Conservation (phyloP, 2,113 vertebrate genomes). For the Orientallactaga bullata region DNA sequence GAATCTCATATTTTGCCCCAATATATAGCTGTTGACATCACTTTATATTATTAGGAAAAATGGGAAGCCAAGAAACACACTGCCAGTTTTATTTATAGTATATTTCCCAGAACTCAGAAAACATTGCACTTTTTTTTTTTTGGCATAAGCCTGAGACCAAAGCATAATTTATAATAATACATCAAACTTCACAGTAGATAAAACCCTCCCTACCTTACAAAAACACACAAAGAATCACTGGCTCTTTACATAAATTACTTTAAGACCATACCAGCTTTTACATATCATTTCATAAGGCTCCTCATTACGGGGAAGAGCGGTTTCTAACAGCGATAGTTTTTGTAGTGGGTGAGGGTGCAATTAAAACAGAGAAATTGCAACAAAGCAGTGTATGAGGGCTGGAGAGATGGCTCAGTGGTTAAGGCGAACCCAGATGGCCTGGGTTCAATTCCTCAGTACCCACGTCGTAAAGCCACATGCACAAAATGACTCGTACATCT, state of each 20-base stretch:
- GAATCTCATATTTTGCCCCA: constrained; percentile 2
- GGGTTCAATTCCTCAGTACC: no score
- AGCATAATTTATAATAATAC: constrained; percentile 63
- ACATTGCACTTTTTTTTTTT: not conserved
- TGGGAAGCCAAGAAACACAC: constrained; percentile 57
- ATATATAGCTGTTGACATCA: constrained; percentile 26
- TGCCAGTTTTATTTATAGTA: constrained; percentile 62
- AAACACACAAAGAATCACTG: not conserved
- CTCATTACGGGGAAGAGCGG: not conserved
- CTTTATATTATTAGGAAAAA: constrained; percentile 67
- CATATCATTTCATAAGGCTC: not conserved
- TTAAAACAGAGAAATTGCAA: not conserved
- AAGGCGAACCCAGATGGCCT: no score
- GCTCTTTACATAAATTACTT: constrained; percentile 52
- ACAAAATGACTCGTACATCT: no score
- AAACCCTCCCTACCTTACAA: constrained; percentile 45
- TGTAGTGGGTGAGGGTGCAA: not conserved
- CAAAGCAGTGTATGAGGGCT: not conserved
- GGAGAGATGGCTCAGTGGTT: no score
- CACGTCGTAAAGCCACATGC: no score
- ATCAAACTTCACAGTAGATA: constrained; percentile 66
- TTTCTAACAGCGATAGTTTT: not conserved
- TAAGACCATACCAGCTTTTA: not conserved
- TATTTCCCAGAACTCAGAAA: constrained; percentile 70
- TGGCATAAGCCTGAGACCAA: constrained; percentile 30